A percentile compares a stretch with the other conserved stretches of the same genome.
phyloP scores from a whole-genome alignment of 2,113 vertebrate genomes.

The Taxidea taxus region DNA sequence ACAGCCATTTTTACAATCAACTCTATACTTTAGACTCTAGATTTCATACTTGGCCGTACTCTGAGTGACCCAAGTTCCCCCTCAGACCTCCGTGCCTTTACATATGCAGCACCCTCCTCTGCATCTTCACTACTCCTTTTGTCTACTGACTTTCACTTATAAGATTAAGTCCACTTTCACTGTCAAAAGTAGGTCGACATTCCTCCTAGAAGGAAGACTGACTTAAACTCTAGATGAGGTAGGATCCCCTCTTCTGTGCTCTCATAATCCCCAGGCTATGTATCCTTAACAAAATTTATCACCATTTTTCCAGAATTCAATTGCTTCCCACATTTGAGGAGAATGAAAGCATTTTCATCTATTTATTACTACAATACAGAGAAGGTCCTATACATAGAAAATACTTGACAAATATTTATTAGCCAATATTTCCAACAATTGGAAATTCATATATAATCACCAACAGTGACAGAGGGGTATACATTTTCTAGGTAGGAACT shows the following conservation, averaged over 20 bases:
- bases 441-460: not conserved
- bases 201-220: not conserved
- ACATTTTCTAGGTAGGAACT: constrained; percentile 22
- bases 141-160: not conserved
- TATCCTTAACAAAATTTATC: not conserved
- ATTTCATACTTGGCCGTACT: accelerated
- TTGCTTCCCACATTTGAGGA: not conserved
- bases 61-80: not conserved
- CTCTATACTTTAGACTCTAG: not conserved
- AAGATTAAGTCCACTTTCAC: not conserved
- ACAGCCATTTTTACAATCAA: not conserved
- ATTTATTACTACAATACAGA: not conserved
- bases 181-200: not conserved
- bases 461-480: not conserved
- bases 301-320: not conserved
- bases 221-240: not conserved
- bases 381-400: not conserved
- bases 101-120: accelerated
- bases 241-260: not conserved
- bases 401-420: not conserved
- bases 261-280: not conserved
- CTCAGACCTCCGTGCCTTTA: not conserved
- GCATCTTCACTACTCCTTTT: not conserved
- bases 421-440: not conserved
- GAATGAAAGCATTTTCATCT: not conserved